These are phyloP conservation scores for Gonatopus flavifemur DNA, from an alignment of 1,140 invertebrate species.

Conservation along the genomic window DNA sequence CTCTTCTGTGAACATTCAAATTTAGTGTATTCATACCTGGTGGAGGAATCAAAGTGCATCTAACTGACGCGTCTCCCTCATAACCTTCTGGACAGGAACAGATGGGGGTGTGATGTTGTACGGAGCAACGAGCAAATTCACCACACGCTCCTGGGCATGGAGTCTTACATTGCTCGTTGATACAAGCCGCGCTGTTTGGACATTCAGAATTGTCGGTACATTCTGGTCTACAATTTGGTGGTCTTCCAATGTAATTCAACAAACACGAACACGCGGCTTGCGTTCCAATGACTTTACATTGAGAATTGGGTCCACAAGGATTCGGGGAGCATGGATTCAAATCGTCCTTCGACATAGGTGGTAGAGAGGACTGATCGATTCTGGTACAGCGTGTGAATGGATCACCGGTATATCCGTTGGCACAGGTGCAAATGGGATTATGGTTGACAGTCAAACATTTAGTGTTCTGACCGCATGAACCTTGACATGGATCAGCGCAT, in stretches of 20 bases:
- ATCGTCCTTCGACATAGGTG: constrained; percentile 31
- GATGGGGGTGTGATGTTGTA: constrained; percentile 75
- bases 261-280: constrained; percentile 76
- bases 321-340: constrained; percentile 72
- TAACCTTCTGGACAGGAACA: constrained; percentile 75
- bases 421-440: constrained; percentile 79
- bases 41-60: constrained; percentile 58
- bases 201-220: constrained; percentile 77
- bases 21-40: constrained; percentile 39
- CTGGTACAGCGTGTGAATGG: constrained; percentile 70
- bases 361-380: constrained; percentile 52
- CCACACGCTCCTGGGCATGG: constrained; percentile 81
- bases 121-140: constrained; percentile 70
- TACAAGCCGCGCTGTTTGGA: constrained; percentile 71
- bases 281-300: constrained; percentile 70
- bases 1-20: background rate
- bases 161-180: constrained; percentile 77
- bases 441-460: constrained; percentile 82
- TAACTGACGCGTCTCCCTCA: constrained; percentile 73
- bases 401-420: constrained; percentile 74
- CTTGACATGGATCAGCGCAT: constrained; percentile 79
- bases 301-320: constrained; percentile 77
- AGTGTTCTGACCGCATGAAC: constrained; percentile 78
- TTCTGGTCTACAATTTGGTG: constrained; percentile 79
- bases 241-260: constrained; percentile 71